Base-by-base conservation (phyloP, 1,140 invertebrate species). In the Aphidius ervi region DNA sequence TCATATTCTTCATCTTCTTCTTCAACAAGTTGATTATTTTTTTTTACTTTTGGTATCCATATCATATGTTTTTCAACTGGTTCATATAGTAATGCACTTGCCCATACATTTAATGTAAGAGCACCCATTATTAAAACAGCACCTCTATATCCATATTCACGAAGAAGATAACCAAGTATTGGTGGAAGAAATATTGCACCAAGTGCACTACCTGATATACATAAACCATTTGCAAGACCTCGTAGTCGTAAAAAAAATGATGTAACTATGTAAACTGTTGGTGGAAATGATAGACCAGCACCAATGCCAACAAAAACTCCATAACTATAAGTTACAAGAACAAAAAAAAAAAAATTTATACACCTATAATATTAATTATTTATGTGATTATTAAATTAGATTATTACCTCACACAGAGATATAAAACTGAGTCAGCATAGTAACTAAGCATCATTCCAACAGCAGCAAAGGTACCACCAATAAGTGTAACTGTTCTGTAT, bases 251-350 rank as follows among this genome's bases (percentile, higher is more conserved):
- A 85, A 74, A 95, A 95, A 74, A 95, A 95, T 47, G 90, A 89
- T 7, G 91, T 93, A 47, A 94, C 91, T 67, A 94, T 92, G 71
- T 94, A 92, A n/a, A 95, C 90, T 0, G 92, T 93, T 39, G 92
- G 91, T 5, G 92, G 90, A 74, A 92, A 92, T 1, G 89, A 86
- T 40, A 92, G 76, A 0, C 90, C 91, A 6, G 90, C 90, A 6
- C 91, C 91, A 48, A 85, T 85, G 49, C 91, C 91, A n/a, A 91
- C 88, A 54, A 92, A 77, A 9, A 91, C 82, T 48, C 90, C 91
- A 79, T 90, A 92, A 78, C 90, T 92, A 71, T 39, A 82, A 83
- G 58, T 67, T 64, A 52, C 3, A 40, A 31, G 20, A 16, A 37
- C 6, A 52, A 46, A 16, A 0, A 48, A 9, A n/a, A 43, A 4